Evolutionary conservation across 2,888 invertebrate species (phyloP).

Genomic region (Nomada hirtipes): DNA sequence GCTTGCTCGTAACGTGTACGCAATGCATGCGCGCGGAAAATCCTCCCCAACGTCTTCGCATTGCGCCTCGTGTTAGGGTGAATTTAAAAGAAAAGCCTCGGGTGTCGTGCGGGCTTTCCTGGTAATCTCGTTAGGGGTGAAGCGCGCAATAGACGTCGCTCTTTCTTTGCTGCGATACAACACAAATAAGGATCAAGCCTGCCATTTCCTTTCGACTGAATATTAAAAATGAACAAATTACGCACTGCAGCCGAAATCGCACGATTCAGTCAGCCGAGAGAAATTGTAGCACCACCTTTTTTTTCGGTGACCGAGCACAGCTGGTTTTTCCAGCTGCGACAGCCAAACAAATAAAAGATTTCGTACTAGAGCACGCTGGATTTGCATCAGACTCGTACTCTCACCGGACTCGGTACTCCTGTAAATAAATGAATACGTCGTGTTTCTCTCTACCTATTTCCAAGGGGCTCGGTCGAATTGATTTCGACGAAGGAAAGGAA

Average conservation of each 20-base stretch:
- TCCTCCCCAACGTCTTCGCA: constrained; percentile 17
- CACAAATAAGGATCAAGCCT: constrained; percentile 20
- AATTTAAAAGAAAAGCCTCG: constrained; percentile 8
- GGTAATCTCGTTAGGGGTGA: constrained; percentile 5
- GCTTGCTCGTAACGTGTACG: background rate
- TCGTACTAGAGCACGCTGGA: too few species aligned
- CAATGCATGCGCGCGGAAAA: background rate
- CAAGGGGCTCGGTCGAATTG: background rate
- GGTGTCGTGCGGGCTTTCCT: constrained; percentile 10
- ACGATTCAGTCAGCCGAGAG: too few species aligned
- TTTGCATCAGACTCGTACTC: too few species aligned
- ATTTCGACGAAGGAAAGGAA: constrained; percentile 9
- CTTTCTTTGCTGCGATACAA: background rate
- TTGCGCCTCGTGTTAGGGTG: background rate
- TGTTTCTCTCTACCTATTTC: constrained; percentile 9
- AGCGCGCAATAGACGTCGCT: background rate
- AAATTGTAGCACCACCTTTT: too few species aligned
- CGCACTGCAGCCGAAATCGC: too few species aligned
- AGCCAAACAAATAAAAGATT: too few species aligned
- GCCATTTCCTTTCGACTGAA: background rate
- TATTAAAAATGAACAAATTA: too few species aligned
- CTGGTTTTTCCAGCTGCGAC: too few species aligned
- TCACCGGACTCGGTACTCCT: background rate
- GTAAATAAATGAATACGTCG: constrained; percentile 60
- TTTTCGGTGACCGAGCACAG: too few species aligned